A percentile compares a stretch with the other conserved stretches of the same genome.
These are phyloP conservation scores for Bungarus multicinctus DNA, from an alignment of 2,113 vertebrate species.

Conservation along the genomic window DNA sequence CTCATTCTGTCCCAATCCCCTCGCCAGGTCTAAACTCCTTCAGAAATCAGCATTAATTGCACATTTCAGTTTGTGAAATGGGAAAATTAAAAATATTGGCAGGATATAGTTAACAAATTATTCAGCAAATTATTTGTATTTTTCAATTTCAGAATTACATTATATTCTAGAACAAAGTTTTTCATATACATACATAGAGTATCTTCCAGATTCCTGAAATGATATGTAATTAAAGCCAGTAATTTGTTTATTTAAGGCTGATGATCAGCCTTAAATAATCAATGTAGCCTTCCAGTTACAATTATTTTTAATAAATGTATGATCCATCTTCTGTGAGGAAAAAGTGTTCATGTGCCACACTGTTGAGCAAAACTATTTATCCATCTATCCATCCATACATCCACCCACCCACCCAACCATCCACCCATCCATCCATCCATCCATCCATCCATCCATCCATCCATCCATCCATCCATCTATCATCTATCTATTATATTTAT, in stretches of 20 bases:
- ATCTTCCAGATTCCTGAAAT: background rate
- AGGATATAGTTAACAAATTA: background rate
- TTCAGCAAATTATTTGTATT: background rate
- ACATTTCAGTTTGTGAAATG: background rate
- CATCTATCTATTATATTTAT: background rate
- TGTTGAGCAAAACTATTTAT: background rate
- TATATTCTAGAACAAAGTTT: background rate
- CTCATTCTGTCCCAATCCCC: background rate
- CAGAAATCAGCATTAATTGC: background rate
- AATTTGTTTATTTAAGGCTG: background rate
- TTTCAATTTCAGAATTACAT: background rate
- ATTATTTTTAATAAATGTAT: background rate
- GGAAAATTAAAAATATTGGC: background rate
- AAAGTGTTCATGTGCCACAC: background rate
- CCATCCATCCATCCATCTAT: no score
- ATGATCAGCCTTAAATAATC: background rate
- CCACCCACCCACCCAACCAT: no score
- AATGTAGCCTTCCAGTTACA: background rate
- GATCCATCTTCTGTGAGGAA: background rate
- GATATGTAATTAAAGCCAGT: background rate
- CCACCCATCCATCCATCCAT: no score
- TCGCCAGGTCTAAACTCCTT: background rate
- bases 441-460: no score
- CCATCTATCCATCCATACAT: no score
- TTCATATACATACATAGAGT: background rate